Conservation (phyloP, 1,140 invertebrate species). For the Octopus bimaculoides region DNA sequence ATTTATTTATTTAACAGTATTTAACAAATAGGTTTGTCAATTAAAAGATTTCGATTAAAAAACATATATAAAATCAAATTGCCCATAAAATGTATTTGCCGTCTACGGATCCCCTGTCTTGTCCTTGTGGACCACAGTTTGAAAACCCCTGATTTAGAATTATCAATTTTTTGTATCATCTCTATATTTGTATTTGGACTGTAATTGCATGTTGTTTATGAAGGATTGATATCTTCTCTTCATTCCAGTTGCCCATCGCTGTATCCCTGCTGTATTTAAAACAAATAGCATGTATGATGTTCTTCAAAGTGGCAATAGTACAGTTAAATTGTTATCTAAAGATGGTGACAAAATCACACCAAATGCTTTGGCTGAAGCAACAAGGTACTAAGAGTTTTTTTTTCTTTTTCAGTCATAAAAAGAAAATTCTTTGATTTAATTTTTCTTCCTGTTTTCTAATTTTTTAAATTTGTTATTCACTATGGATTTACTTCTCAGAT, state of each 20-base stretch:
- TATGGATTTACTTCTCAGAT: not conserved
- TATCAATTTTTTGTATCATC: not conserved
- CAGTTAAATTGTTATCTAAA: slow-evolving; percentile 11
- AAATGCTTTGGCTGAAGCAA: slow-evolving; percentile 33
- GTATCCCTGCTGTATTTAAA: slow-evolving; percentile 57
- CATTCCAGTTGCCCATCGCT: slow-evolving; percentile 60
- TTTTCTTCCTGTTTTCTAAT: not conserved
- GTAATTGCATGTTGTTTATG: too few relatives aligned
- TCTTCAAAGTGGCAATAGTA: slow-evolving; percentile 16
- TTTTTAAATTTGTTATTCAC: not conserved
- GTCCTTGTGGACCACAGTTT: too few relatives aligned
- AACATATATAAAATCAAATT: too few relatives aligned
- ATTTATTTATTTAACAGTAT: too few relatives aligned
- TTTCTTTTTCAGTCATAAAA: not conserved
- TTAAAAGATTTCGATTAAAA: too few relatives aligned
- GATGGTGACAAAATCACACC: slow-evolving; percentile 35
- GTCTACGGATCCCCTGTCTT: too few relatives aligned
- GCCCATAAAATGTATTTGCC: too few relatives aligned
- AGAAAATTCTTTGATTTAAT: not conserved
- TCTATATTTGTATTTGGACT: not conserved
- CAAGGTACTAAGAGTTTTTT: slow-evolving; percentile 31
- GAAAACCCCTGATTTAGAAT: too few relatives aligned
- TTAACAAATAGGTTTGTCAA: too few relatives aligned
- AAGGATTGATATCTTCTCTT: too few relatives aligned
- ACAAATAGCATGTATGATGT: slow-evolving; percentile 19